Conservation (phyloP, 2,888 invertebrate species). For the Carabus problematicus region DNA sequence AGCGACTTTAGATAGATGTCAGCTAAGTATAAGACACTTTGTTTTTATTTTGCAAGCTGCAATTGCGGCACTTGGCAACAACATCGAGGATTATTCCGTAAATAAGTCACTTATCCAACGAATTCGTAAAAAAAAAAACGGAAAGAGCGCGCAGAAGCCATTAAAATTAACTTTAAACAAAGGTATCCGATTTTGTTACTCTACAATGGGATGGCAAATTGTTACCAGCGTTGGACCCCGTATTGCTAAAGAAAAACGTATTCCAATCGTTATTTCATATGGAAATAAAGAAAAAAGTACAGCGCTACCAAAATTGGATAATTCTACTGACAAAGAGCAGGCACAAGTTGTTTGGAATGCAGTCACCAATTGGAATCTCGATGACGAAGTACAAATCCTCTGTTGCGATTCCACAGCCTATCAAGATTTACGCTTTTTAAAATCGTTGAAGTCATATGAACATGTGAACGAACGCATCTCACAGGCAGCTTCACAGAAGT, state of each 20-base stretch:
- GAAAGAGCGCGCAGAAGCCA: too few species aligned
- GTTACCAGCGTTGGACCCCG: conserved; percentile 48
- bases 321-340: conserved; percentile 46
- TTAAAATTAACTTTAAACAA: conserved; percentile 52
- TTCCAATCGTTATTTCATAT: conserved; percentile 47
- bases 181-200: conserved; percentile 50
- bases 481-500: too few species aligned
- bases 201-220: conserved; percentile 53
- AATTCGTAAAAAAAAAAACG: conserved; percentile 46
- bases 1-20: conserved; percentile 46
- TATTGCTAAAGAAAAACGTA: conserved; percentile 50
- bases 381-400: conserved; percentile 40
- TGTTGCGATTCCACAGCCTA: conserved; percentile 37
- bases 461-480: too few species aligned
- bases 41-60: conserved; percentile 48
- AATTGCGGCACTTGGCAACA: conserved; percentile 47
- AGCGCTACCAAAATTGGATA: conserved; percentile 49
- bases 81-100: conserved; percentile 49
- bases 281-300: conserved; percentile 48
- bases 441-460: too few species aligned
- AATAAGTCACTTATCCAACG: conserved; percentile 50
- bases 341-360: conserved; percentile 47
- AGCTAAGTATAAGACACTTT: conserved; percentile 46
- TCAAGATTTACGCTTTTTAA: too few species aligned
- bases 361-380: conserved; percentile 45